Percentiles rank a stretch among this genome's conserved stretches.
These are phyloP conservation scores for Mallotus villosus DNA, from an alignment of 2,797 vertebrate species.

Conservation along the genomic window DNA sequence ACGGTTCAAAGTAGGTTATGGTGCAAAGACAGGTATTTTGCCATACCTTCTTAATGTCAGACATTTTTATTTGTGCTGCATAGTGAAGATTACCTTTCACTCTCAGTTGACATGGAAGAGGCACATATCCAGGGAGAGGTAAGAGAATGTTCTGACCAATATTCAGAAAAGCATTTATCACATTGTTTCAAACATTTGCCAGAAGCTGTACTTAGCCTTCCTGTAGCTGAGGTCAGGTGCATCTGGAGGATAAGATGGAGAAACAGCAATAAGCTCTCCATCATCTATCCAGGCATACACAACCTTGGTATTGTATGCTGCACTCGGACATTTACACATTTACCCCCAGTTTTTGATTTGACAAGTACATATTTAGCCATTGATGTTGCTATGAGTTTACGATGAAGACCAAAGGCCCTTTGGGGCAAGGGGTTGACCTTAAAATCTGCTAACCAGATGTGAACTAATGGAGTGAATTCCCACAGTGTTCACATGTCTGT, in stretches of 20 bases:
- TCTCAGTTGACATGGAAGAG: not conserved
- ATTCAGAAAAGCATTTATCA: too few relatives aligned
- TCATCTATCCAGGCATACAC: too few relatives aligned
- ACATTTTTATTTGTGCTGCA: not conserved
- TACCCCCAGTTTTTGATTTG: too few relatives aligned
- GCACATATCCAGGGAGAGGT: not conserved
- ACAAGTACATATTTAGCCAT: too few relatives aligned
- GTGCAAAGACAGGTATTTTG: not conserved
- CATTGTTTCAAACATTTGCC: not conserved
- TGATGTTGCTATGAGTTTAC: not conserved
- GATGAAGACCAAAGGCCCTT: not conserved
- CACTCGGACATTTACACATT: too few relatives aligned
- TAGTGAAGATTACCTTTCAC: not conserved
- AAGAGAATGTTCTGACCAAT: too few relatives aligned
- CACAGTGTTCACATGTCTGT: not conserved
- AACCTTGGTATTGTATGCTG: too few relatives aligned
- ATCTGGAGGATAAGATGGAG: too few relatives aligned
- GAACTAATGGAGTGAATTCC: too few relatives aligned
- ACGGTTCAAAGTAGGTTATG: conserved; percentile 10
- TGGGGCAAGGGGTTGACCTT: too few relatives aligned
- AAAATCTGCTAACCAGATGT: too few relatives aligned
- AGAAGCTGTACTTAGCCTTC: not conserved
- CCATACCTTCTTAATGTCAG: not conserved
- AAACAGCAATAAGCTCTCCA: too few relatives aligned
- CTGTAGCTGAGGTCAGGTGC: not conserved